A percentile compares a stretch with the other conserved stretches of the same genome.
phyloP scores from a whole-genome alignment of 2,888 invertebrate genomes.

The Hecatera dysodea region DNA sequence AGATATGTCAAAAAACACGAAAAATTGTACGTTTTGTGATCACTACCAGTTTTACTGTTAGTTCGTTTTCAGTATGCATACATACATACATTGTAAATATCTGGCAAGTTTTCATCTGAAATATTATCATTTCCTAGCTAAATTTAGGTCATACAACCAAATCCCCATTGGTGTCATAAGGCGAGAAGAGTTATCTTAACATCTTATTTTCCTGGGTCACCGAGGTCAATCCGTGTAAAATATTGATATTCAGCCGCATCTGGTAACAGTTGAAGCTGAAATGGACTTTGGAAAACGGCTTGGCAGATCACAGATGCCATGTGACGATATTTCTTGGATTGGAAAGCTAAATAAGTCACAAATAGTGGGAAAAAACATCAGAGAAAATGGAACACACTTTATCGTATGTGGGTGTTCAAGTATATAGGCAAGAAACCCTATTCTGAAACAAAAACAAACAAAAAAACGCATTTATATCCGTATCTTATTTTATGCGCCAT shows the following conservation, averaged over 20 bases:
- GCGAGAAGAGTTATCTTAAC: constrained; percentile 11
- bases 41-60: not conserved
- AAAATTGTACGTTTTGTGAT: not conserved
- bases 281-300: constrained; percentile 8
- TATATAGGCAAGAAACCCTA: too few species aligned
- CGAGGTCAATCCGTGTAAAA: constrained; percentile 16
- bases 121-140: constrained; percentile 6
- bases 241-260: constrained; percentile 39
- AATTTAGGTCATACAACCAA: not conserved
- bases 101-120: not conserved
- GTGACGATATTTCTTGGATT: not conserved
- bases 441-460: too few species aligned
- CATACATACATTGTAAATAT: too few species aligned
- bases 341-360: not conserved
- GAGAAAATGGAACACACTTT: too few species aligned
- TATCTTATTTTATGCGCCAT: not conserved
- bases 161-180: not conserved
- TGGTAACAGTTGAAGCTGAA: constrained; percentile 15
- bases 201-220: constrained; percentile 15
- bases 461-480: not conserved
- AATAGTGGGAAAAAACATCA: not conserved
- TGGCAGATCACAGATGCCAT: not conserved
- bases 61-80: not conserved
- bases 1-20: not conserved
- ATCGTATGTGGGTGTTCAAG: too few species aligned